A percentile compares a stretch with the other conserved stretches of the same genome.
Evolutionary conservation across 2,797 vertebrate genomes (phyloP).

Genomic region (Sebastes glaucus): DNA sequence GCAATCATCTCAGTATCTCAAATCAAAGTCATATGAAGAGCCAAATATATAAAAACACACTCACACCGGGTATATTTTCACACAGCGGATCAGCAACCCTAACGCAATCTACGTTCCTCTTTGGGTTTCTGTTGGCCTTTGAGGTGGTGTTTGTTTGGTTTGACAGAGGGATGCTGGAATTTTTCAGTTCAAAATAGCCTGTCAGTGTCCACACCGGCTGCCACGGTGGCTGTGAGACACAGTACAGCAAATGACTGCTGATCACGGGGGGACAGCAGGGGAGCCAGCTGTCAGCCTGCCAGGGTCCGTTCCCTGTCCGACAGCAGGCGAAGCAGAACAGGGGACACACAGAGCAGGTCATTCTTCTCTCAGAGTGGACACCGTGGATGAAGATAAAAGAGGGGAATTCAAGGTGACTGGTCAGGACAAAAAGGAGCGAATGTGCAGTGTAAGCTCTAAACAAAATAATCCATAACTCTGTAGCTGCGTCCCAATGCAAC

Average conservation of each 20-base stretch:
- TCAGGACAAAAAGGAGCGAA: background rate
- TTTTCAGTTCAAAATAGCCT: slow-evolving; percentile 73
- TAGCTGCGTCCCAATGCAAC: background rate
- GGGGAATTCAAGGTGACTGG: slow-evolving; percentile 41
- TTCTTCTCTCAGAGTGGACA: slow-evolving; percentile 26
- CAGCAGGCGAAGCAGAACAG: slow-evolving; percentile 50
- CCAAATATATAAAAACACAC: background rate
- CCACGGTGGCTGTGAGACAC: slow-evolving; percentile 59
- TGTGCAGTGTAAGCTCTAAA: slow-evolving; percentile 7
- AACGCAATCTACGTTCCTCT: slow-evolving; percentile 27
- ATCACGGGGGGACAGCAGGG: slow-evolving; percentile 65
- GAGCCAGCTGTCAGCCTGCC: slow-evolving; percentile 73
- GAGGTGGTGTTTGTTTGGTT: slow-evolving; percentile 65
- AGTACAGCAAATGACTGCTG: slow-evolving; percentile 72
- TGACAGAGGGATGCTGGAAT: slow-evolving; percentile 68
- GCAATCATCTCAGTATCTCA: background rate
- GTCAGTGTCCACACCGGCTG: slow-evolving; percentile 62
- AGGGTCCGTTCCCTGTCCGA: slow-evolving; percentile 50
- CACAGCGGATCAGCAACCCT: slow-evolving; percentile 28
- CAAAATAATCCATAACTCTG: slow-evolving; percentile 15
- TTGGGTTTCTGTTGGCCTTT: slow-evolving; percentile 60
- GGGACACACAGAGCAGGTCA: slow-evolving; percentile 45
- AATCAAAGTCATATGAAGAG: background rate
- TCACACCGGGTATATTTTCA: background rate
- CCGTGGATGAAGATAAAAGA: slow-evolving; percentile 44